phyloP scores from a whole-genome alignment of 1,140 invertebrate genomes.

The Megalopta genalis region DNA sequence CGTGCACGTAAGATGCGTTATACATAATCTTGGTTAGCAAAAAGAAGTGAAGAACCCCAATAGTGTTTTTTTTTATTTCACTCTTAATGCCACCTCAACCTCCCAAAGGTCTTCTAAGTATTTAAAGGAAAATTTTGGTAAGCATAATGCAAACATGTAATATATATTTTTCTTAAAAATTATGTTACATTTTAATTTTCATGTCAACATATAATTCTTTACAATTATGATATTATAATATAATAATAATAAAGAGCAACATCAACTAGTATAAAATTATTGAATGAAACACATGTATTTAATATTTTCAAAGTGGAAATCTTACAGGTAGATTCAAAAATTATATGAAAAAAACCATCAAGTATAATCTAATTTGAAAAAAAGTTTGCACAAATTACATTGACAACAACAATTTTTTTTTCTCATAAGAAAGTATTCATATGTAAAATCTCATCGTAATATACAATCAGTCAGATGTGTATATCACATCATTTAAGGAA shows the following conservation, averaged over 20 bases:
- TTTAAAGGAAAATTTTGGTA: neutral
- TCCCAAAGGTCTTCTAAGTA: neutral
- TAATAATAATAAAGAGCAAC: no score
- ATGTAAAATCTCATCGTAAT: no score
- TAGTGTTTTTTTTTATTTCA: neutral
- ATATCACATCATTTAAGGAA: no score
- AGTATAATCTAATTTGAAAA: neutral
- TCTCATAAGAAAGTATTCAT: no score
- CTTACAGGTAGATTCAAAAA: no score
- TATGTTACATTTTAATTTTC: no score
- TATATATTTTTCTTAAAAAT: neutral
- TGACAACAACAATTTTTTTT: no score
- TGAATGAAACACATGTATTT: neutral
- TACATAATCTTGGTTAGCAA: conserved; percentile 42
- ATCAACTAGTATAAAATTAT: neutral
- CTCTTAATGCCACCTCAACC: neutral
- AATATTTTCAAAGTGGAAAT: no score
- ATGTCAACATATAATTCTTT: no score
- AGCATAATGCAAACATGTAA: neutral
- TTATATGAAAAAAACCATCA: neutral
- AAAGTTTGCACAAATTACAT: no score
- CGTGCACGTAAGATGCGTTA: conserved; percentile 53
- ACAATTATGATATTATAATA: no score
- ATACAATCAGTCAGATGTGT: no score
- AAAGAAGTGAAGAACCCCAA: conserved; percentile 16